Percentiles rank a stretch among this genome's conserved stretches.
Conservation (phyloP, 2,888 invertebrate species). For the Amblyjoppa proteus region DNA sequence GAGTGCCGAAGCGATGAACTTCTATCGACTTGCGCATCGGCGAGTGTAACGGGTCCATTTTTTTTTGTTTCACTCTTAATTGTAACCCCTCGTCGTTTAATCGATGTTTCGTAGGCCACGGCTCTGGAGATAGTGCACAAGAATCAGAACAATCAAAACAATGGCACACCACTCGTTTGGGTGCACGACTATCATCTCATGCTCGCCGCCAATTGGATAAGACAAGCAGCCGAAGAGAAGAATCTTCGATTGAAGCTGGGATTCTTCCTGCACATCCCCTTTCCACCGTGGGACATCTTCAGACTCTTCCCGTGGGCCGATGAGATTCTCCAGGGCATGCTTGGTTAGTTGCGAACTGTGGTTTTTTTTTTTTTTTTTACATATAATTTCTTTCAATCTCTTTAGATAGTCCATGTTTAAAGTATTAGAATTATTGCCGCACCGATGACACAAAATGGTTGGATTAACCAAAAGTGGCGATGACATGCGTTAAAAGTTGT, state of each 20-base stretch:
- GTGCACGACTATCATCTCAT: conserved; percentile 97
- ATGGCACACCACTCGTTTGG: conserved; percentile 93
- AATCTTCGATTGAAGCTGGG: conserved; percentile 92
- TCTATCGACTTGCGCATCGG: neutral
- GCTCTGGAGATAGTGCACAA: conserved; percentile 80
- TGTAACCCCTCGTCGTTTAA: neutral
- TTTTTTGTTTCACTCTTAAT: neutral
- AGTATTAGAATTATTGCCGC: too few species aligned
- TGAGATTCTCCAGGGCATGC: conserved; percentile 96
- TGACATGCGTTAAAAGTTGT: too few species aligned
- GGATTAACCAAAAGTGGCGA: too few species aligned
- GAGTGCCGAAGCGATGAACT: conserved; percentile 68
- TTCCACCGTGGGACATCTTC: conserved; percentile 97
- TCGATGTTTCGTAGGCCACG: conserved; percentile 74
- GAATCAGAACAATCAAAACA: conserved; percentile 79
- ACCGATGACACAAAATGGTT: too few species aligned
- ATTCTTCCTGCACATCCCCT: conserved; percentile 97
- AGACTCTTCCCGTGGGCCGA: conserved; percentile 97
- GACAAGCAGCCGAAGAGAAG: conserved; percentile 93
- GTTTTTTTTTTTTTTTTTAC: neutral
- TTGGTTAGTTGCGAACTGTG: conserved; percentile 86
- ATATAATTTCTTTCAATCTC: neutral
- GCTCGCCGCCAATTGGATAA: conserved; percentile 96
- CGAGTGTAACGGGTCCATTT: neutral
- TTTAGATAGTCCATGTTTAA: neutral